phyloP scores from a whole-genome alignment of 2,113 vertebrate species.

The Castor canadensis region DNA sequence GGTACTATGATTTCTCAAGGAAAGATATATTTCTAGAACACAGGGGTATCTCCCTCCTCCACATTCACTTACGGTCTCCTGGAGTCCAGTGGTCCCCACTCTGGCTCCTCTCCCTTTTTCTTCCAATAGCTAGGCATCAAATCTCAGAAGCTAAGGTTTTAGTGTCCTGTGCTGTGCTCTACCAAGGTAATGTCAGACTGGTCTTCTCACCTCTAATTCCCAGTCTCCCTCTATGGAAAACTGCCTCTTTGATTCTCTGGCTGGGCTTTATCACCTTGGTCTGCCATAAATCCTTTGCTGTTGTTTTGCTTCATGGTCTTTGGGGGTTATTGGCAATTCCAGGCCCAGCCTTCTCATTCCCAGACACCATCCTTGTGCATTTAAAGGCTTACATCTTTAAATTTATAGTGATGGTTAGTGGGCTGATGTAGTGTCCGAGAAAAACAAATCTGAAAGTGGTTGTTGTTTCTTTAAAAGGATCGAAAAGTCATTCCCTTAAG shows the following conservation, averaged over 20 bases:
- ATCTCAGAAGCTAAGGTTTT: too few relatives aligned
- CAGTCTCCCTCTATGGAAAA: neutral
- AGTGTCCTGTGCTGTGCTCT: neutral
- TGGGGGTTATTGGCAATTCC: neutral
- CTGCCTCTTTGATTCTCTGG: neutral
- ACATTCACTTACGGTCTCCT: fast-evolving
- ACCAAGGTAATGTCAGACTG: fast-evolving
- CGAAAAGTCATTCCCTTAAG: neutral
- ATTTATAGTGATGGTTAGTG: neutral
- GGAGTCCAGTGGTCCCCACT: neutral
- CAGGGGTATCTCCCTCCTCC: neutral
- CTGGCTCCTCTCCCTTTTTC: too few relatives aligned
- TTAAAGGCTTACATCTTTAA: neutral
- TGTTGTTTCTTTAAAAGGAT: neutral
- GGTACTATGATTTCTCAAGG: neutral
- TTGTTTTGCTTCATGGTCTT: neutral
- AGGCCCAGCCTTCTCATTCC: neutral
- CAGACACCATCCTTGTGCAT: neutral
- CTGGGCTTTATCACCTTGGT: neutral
- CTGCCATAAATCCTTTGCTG: neutral
- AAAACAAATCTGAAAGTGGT: neutral
- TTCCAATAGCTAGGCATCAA: neutral
- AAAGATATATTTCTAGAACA: neutral
- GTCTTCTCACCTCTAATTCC: neutral
- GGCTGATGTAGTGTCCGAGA: neutral